Percentiles rank a stretch among this genome's conserved stretches.
phyloP scores from a whole-genome alignment of 1,140 invertebrate genomes.

The Eubasilissa regina region DNA sequence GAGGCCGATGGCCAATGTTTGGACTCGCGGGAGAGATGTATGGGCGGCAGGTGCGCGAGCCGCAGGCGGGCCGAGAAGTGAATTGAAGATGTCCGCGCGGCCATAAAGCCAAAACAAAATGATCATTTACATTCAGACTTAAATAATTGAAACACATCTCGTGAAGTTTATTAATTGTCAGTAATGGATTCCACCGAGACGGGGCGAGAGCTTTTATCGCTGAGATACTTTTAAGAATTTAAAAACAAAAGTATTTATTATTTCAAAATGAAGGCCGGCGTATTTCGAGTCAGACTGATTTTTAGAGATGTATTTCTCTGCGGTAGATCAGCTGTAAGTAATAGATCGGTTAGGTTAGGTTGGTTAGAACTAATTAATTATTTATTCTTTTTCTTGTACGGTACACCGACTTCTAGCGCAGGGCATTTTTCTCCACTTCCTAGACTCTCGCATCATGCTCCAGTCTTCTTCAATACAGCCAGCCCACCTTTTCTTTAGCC shows the following conservation, averaged over 20 bases:
- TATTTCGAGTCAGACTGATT: conserved; percentile 15
- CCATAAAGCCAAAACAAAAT: conserved; percentile 44
- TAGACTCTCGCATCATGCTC: too few species aligned
- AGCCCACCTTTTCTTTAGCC: too few species aligned
- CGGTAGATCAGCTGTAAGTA: too few species aligned
- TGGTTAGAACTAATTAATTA: too few species aligned
- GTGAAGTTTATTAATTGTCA: conserved; percentile 45
- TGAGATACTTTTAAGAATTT: background rate
- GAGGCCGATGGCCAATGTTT: conserved; percentile 21
- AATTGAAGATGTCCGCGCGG: conserved; percentile 42
- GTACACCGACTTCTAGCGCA: too few species aligned
- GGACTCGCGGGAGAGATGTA: conserved; percentile 27
- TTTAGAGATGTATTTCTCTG: too few species aligned
- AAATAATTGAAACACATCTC: conserved; percentile 50
- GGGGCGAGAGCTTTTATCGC: conserved; percentile 22
- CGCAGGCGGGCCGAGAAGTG: conserved; percentile 40
- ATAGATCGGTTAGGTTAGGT: too few species aligned
- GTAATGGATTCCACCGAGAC: conserved; percentile 30
- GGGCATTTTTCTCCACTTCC: too few species aligned
- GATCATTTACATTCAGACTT: conserved; percentile 44
- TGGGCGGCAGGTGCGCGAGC: conserved; percentile 40
- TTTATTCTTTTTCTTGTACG: too few species aligned
- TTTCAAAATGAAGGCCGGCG: background rate
- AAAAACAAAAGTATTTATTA: background rate
- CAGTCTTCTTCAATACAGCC: too few species aligned